Conservation (phyloP, 2,113 vertebrate species). For the Thinocorus orbignyianus region DNA sequence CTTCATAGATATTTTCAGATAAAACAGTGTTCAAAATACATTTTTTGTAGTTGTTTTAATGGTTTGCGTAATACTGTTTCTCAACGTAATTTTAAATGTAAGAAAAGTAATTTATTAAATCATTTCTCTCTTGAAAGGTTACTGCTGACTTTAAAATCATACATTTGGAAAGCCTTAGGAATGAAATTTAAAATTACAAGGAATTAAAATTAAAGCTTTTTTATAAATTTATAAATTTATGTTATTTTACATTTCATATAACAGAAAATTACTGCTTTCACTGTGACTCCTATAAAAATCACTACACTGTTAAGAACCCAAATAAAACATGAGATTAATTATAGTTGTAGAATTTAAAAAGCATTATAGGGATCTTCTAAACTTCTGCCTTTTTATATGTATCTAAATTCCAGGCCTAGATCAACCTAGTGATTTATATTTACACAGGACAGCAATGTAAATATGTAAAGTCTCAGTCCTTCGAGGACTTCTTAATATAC, state of each 20-base stretch:
- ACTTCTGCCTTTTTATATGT: not conserved
- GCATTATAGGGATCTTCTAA: not conserved
- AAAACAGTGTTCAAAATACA: not conserved
- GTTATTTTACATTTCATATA: not conserved
- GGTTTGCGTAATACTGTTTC: not conserved
- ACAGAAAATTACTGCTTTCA: not conserved
- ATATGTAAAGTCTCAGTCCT: not conserved
- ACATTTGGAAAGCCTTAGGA: not conserved
- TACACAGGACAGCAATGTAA: not conserved
- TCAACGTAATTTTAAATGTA: not conserved
- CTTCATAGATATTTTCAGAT: not conserved
- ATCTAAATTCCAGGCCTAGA: not conserved
- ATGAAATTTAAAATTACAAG: not conserved
- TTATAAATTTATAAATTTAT: not conserved
- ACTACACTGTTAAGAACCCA: not conserved
- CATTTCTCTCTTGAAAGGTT: slow-evolving; percentile 27
- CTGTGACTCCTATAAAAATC: not conserved
- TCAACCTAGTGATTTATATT: not conserved
- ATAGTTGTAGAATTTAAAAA: not conserved
- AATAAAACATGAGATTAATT: not conserved
- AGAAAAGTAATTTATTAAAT: slow-evolving; percentile 36
- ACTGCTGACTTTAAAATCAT: not conserved
- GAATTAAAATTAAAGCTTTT: not conserved
- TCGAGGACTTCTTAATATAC: not conserved
- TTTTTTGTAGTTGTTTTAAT: not conserved